Evolutionary conservation across 2,797 vertebrate species (phyloP).

Genomic region (Mastacembelus armatus): DNA sequence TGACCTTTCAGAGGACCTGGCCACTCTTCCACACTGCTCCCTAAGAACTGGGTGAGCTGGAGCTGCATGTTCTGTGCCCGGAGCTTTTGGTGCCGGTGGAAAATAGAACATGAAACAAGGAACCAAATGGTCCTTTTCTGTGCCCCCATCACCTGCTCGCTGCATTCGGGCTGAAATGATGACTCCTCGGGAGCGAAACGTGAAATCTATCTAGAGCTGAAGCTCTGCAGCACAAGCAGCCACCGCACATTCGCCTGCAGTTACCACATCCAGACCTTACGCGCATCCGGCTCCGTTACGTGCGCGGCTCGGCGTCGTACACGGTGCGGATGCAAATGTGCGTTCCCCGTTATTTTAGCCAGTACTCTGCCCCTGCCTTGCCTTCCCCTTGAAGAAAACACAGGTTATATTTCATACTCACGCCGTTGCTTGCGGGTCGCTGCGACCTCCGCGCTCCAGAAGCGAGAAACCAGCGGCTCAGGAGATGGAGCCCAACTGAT

Average conservation of each 20-base stretch:
- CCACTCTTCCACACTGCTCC: not conserved
- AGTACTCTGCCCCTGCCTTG: constrained; percentile 2
- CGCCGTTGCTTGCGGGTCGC: constrained; percentile 52
- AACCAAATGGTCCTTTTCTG: not conserved
- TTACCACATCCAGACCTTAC: constrained; percentile 32
- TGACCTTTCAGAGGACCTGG: constrained; percentile 53
- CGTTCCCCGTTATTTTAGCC: not conserved
- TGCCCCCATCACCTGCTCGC: not conserved
- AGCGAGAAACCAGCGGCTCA: constrained; percentile 55
- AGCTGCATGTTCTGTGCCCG: not conserved
- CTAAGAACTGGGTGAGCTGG: accelerated
- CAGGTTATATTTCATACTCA: constrained; percentile 73
- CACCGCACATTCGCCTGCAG: constrained; percentile 28
- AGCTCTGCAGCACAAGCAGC: constrained; percentile 31
- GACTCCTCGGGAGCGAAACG: not conserved
- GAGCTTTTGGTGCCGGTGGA: not conserved
- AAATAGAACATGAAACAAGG: constrained; percentile 8
- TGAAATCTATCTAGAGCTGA: constrained; percentile 4
- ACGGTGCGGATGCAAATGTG: constrained; percentile 32
- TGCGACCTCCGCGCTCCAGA: constrained; percentile 46
- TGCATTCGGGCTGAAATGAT: not conserved
- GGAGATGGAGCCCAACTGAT: constrained; percentile 71
- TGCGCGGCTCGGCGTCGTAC: constrained; percentile 20
- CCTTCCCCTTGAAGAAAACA: not conserved
- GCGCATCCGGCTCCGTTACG: constrained; percentile 43